Percentiles rank a stretch among this genome's conserved stretches.
Evolutionary conservation across 2,888 invertebrate genomes (phyloP).

Genomic region (Sialis fuliginosa): DNA sequence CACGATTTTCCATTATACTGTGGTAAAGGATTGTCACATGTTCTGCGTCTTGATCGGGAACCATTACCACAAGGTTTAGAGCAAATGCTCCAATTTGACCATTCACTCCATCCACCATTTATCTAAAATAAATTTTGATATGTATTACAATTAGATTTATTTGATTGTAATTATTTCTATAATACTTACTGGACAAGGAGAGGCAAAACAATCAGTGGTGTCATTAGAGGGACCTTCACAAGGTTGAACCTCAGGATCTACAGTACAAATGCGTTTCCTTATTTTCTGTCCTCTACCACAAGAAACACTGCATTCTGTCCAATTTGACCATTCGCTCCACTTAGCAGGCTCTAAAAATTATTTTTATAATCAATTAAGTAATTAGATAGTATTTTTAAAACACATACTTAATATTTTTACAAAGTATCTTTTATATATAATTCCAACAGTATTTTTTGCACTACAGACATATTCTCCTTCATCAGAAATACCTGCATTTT

Average conservation of each 20-base stretch:
- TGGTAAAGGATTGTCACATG: constrained; percentile 26
- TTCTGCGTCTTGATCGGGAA: constrained; percentile 28
- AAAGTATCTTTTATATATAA: constrained; percentile 24
- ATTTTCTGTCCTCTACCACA: constrained; percentile 29
- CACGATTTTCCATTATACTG: constrained; percentile 24
- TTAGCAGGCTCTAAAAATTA: constrained; percentile 28
- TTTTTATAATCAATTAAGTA: background rate
- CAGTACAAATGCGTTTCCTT: constrained; percentile 24
- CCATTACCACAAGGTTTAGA: constrained; percentile 33
- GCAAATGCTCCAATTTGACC: constrained; percentile 34
- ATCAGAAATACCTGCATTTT: constrained; percentile 26
- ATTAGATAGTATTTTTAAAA: background rate
- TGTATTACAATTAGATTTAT: background rate
- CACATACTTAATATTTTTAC: constrained; percentile 22
- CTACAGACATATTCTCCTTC: constrained; percentile 40
- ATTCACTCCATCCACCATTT: constrained; percentile 23
- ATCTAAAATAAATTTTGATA: constrained; percentile 11
- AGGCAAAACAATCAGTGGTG: constrained; percentile 27
- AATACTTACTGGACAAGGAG: constrained; percentile 26
- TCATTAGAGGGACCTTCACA: constrained; percentile 20
- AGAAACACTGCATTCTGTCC: constrained; percentile 29
- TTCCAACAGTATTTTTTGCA: constrained; percentile 35
- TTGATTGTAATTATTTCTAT: constrained; percentile 1
- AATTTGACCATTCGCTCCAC: constrained; percentile 29
- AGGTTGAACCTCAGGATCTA: constrained; percentile 20